Conservation (phyloP, 2,888 invertebrate species). For the Lathronympha strigana region DNA sequence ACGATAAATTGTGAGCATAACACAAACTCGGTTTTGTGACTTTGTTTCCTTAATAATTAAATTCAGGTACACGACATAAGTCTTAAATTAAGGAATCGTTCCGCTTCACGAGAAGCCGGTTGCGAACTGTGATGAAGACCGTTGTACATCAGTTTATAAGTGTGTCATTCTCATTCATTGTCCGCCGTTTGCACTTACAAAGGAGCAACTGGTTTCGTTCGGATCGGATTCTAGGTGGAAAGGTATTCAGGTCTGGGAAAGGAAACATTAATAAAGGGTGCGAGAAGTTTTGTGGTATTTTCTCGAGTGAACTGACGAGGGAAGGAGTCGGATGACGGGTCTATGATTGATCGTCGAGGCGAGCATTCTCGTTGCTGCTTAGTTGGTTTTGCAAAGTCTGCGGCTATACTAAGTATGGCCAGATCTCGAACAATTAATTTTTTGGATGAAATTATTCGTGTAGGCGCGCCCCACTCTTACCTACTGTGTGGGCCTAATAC, state of each 20-base stretch:
- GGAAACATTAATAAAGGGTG: slow-evolving; percentile 56
- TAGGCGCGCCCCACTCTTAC: neutral
- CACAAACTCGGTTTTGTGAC: neutral
- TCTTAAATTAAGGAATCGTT: slow-evolving; percentile 43
- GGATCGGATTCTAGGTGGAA: slow-evolving; percentile 47
- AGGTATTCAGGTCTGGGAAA: slow-evolving; percentile 51
- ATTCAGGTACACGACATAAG: slow-evolving; percentile 11
- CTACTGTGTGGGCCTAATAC: neutral
- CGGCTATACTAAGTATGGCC: neutral
- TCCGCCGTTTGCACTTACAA: slow-evolving; percentile 43
- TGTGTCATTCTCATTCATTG: slow-evolving; percentile 51
- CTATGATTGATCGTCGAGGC: neutral
- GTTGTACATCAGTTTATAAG: slow-evolving; percentile 61
- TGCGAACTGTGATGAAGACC: slow-evolving; percentile 53
- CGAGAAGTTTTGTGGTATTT: slow-evolving; percentile 23
- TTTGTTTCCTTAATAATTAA: slow-evolving; percentile 32
- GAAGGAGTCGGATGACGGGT: neutral
- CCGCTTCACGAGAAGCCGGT: slow-evolving; percentile 49
- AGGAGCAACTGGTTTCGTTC: slow-evolving; percentile 37
- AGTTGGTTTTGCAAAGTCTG: neutral
- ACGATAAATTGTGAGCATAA: neutral
- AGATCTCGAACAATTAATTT: neutral
- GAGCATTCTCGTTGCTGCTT: neutral
- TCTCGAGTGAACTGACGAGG: slow-evolving; percentile 31
- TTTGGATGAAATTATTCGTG: neutral